These are phyloP conservation scores for Eristalis pertinax DNA, from an alignment of 2,888 invertebrate genomes.

Conservation along the genomic window DNA sequence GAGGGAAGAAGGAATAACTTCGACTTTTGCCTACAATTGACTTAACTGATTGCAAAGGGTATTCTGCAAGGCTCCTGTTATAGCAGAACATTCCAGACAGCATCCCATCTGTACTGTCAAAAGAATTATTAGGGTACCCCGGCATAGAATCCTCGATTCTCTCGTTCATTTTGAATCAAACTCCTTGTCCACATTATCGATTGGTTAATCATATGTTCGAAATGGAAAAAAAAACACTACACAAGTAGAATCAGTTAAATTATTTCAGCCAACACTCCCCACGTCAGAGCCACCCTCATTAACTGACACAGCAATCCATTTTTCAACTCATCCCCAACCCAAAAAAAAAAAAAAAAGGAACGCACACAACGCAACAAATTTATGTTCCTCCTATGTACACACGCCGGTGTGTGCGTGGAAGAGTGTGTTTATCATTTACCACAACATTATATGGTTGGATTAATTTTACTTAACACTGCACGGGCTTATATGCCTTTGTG, in stretches of 20 bases:
- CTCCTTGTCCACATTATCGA: constrained; percentile 18
- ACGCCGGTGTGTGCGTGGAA: not conserved
- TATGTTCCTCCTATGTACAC: constrained; percentile 11
- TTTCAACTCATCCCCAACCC: not conserved
- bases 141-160: not conserved
- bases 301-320: constrained; percentile 37
- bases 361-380: constrained; percentile 25
- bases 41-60: too few relatives aligned
- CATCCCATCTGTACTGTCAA: too few relatives aligned
- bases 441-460: constrained; percentile 48
- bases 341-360: not conserved
- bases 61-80: too few relatives aligned
- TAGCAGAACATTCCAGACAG: too few relatives aligned
- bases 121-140: not conserved
- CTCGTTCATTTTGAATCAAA: not conserved
- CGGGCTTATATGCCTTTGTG: constrained; percentile 26
- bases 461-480: constrained; percentile 50
- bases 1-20: too few relatives aligned
- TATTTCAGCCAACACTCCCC: not conserved
- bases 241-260: not conserved
- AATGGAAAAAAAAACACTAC: not conserved
- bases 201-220: constrained; percentile 22
- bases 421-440: constrained; percentile 41
- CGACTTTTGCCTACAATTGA: too few relatives aligned
- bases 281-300: constrained; percentile 14